These are phyloP conservation scores for Coremacera marginata DNA, from an alignment of 2,888 invertebrate genomes.

Conservation along the genomic window DNA sequence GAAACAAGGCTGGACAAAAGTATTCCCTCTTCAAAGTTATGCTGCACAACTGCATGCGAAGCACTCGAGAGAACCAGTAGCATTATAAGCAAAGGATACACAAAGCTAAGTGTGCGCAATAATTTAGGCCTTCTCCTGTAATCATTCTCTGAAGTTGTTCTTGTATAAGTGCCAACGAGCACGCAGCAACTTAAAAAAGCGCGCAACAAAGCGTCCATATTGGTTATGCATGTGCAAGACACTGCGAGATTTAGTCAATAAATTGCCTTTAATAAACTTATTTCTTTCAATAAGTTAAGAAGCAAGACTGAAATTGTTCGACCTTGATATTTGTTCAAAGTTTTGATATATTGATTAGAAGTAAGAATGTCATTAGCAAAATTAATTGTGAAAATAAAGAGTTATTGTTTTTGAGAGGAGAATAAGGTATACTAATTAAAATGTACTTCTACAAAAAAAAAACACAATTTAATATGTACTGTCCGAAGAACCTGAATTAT, in stretches of 20 bases:
- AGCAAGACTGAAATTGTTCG: background rate
- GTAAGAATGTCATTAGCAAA: background rate
- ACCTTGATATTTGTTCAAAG: background rate
- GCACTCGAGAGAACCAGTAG: conserved; percentile 12
- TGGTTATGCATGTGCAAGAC: background rate
- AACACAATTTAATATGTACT: no score
- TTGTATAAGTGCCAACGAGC: conserved; percentile 41
- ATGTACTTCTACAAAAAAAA: no score
- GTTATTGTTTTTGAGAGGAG: no score
- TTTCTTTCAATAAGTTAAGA: no score
- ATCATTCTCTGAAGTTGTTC: background rate
- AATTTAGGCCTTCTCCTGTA: background rate
- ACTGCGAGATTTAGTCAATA: background rate
- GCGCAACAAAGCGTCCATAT: background rate
- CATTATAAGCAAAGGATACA: conserved; percentile 28
- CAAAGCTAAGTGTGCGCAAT: background rate
- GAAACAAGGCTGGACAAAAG: conserved; percentile 46
- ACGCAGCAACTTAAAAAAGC: conserved; percentile 16
- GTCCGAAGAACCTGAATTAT: no score
- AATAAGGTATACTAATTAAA: no score
- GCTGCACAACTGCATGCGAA: conserved; percentile 25
- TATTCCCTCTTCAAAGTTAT: conserved; percentile 21
- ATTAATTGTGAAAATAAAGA: no score
- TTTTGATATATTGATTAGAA: background rate
- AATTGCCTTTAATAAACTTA: no score